Base-by-base conservation (phyloP, 2,113 vertebrate species). In the Hiodon alosoides region DNA sequence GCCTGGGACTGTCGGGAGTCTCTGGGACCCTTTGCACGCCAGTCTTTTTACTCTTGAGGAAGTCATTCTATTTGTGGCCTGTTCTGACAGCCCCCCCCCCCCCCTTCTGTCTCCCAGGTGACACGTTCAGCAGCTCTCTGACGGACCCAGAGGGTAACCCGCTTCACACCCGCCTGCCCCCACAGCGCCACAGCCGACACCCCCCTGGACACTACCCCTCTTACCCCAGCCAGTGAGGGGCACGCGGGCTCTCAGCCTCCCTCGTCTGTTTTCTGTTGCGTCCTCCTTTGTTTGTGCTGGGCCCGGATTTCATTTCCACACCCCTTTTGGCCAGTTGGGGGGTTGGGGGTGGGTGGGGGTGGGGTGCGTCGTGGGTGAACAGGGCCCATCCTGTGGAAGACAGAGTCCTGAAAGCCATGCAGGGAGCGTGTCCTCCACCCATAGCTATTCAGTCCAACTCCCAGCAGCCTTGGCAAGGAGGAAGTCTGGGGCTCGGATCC, bases 81-180 rank as follows among this genome's bases (percentile, higher is more conserved):
- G 16, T 16, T 55, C 54, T 69, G 54, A 46, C 31, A 31, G 31
- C 31, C 31, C 31, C 31, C 31, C 31, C 31, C 31, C 68, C 52
- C 16, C 31, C 4, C 31, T 10, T 53, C 16, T 75, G 46, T 62
- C 14, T 79, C 74, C 79, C 0, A 92, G 91, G 86, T 74, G 88
- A 90, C 11, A 73, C 82, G 68, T 86, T 71, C 52, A 55, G 69
- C 10, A 75, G 74, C 51, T 75, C 78, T 53, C 76, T 80, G 71
- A 67, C 68, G 5, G 69, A 81, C 52, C 73, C 78, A 3, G 90
- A 91, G n/a, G 81, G 86, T 0, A 85, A 90, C 68, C 79, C 90
- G 59, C 79, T 90, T 76, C 87, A 85, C 31, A 81, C 79, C 9
- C 84, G 74, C 61, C 83, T 88, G 52, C 77, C 84, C 9, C 68